phyloP scores from a whole-genome alignment of 2,797 vertebrate species.

The Cynodonichthys magdalenae region DNA sequence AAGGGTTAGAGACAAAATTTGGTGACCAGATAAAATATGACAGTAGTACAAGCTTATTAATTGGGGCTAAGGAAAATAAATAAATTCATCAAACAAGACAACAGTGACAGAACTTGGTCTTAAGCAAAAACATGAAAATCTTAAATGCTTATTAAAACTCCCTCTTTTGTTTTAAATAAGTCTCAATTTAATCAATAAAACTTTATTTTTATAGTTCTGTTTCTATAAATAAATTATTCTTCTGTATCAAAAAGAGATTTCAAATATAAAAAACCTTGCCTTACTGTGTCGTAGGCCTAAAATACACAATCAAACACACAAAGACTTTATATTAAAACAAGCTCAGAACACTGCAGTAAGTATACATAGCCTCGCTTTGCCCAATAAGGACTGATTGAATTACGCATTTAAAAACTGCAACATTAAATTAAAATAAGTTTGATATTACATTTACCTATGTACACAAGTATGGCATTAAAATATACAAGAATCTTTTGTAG shows the following conservation, averaged over 20 bases:
- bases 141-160: conserved; percentile 72
- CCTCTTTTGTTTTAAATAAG: conserved; percentile 79
- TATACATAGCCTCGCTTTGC: conserved; percentile 86
- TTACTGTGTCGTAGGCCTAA: conserved; percentile 65
- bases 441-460: conserved; percentile 83
- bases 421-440: conserved; percentile 78
- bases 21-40: conserved; percentile 91
- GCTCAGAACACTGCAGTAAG: conserved; percentile 83
- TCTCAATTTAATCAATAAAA: conserved; percentile 82
- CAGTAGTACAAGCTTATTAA: conserved; percentile 92
- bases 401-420: conserved; percentile 76
- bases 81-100: conserved; percentile 87
- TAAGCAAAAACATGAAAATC: conserved; percentile 59
- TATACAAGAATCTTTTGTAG: conserved; percentile 89
- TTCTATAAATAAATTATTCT: conserved; percentile 90
- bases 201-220: conserved; percentile 80
- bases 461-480: conserved; percentile 85
- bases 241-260: conserved; percentile 87
- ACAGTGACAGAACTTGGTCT: conserved; percentile 74
- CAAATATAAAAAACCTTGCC: conserved; percentile 77
- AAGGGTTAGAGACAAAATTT: conserved; percentile 89
- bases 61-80: conserved; percentile 94
- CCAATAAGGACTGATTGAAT: conserved; percentile 75
- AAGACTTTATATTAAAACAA: conserved; percentile 82
- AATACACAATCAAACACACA: conserved; percentile 49